Evolutionary conservation across 2,888 invertebrate genomes (phyloP).

Genomic region (Diaphora mendica): DNA sequence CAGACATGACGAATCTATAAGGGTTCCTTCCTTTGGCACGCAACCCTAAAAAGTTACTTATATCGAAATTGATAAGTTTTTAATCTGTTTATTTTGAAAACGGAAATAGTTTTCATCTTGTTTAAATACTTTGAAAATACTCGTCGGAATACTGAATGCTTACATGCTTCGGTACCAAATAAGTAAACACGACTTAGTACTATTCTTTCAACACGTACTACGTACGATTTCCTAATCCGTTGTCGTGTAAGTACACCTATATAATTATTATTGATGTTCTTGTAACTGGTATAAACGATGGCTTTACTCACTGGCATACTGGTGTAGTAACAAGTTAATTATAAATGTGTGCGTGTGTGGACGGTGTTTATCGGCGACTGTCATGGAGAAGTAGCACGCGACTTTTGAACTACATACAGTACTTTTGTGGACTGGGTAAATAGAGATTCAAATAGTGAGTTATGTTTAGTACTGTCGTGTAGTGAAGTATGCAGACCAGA

Average conservation of each 20-base stretch:
- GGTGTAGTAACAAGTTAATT: conserved; percentile 52
- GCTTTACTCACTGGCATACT: conserved; percentile 31
- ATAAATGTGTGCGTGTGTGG: conserved; percentile 51
- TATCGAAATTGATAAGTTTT: too few species aligned
- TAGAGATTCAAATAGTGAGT: neutral
- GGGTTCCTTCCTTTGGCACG: too few species aligned
- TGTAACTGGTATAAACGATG: conserved; percentile 37
- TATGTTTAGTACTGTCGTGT: neutral
- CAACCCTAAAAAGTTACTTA: too few species aligned
- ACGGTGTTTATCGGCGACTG: conserved; percentile 41
- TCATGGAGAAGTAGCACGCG: conserved; percentile 44
- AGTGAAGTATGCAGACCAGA: neutral
- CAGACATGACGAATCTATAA: too few species aligned
- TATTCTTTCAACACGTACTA: neutral
- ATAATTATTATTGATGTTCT: conserved; percentile 6
- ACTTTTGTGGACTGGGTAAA: conserved; percentile 13
- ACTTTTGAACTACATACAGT: conserved; percentile 9
- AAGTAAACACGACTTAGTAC: neutral
- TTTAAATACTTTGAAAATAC: neutral
- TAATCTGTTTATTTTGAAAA: too few species aligned
- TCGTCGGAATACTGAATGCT: neutral
- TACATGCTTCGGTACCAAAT: neutral
- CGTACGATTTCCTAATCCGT: neutral
- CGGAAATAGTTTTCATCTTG: too few species aligned
- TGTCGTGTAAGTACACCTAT: neutral